Evolutionary conservation across 2,113 vertebrate species (phyloP).

Genomic region (Abramis brama): DNA sequence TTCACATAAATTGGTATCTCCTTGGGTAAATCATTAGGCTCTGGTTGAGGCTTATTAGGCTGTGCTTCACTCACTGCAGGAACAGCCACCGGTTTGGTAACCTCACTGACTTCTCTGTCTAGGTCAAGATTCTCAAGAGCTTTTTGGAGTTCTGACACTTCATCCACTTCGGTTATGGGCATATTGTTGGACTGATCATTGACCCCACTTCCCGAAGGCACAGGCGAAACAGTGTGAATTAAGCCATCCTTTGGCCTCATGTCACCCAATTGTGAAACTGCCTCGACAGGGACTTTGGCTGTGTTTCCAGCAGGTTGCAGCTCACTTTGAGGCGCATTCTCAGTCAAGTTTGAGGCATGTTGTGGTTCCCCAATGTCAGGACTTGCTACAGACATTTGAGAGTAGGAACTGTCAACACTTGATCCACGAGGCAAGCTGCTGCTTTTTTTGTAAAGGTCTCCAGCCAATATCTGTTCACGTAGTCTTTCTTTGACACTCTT

Average conservation of each 20-base stretch:
- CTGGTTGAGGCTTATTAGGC: conserved; percentile 53
- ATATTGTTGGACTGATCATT: conserved; percentile 62
- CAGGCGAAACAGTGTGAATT: background rate
- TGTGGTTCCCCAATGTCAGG: conserved; percentile 7
- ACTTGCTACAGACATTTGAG: conserved; percentile 49
- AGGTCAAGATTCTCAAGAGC: conserved; percentile 85
- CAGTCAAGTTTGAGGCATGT: conserved; percentile 44
- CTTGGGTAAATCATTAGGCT: conserved; percentile 53
- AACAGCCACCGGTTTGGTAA: conserved; percentile 30
- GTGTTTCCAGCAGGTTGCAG: conserved; percentile 55
- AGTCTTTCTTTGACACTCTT: conserved; percentile 78
- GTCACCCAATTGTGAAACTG: background rate
- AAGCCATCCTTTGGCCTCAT: background rate
- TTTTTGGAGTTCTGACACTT: conserved; percentile 84
- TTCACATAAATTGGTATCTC: conserved; percentile 72
- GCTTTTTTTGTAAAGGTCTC: conserved; percentile 74
- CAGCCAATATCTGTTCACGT: conserved; percentile 85
- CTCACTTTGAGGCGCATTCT: conserved; percentile 26
- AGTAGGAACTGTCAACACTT: conserved; percentile 59
- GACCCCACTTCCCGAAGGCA: conserved; percentile 39
- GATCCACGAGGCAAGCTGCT: conserved; percentile 64
- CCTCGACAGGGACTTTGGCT: background rate
- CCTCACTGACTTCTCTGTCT: conserved; percentile 71
- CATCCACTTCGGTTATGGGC: conserved; percentile 75
- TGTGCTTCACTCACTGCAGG: conserved; percentile 22